A percentile compares a stretch with the other conserved stretches of the same genome.
Evolutionary conservation across 2,888 invertebrate species (phyloP).

Genomic region (Leptogaster cylindrica): DNA sequence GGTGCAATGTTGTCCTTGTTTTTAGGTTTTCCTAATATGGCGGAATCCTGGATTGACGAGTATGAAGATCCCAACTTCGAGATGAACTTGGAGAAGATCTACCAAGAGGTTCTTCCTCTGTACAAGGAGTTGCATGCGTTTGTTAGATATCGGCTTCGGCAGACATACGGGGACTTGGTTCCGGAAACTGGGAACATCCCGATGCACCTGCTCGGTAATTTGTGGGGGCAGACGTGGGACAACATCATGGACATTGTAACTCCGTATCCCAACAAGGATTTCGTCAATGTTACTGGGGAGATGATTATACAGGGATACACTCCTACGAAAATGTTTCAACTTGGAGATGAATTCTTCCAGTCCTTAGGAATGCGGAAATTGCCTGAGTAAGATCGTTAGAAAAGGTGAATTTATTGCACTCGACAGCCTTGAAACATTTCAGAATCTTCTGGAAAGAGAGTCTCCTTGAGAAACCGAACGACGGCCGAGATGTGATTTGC

Average conservation of each 20-base stretch:
- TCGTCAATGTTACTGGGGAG: conserved; percentile 74
- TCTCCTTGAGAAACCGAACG: conserved; percentile 79
- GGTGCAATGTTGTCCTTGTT: no score
- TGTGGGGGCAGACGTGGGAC: conserved; percentile 85
- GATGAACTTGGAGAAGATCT: conserved; percentile 71
- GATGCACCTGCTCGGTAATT: conserved; percentile 78
- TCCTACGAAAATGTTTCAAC: conserved; percentile 77
- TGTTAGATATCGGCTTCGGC: conserved; percentile 73
- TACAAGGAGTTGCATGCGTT: conserved; percentile 86
- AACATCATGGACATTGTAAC: conserved; percentile 65
- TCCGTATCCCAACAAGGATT: conserved; percentile 76
- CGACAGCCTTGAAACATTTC: no score
- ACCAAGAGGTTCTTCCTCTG: conserved; percentile 78
- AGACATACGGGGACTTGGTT: conserved; percentile 74
- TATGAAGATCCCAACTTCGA: conserved; percentile 77
- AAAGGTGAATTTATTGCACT: no score
- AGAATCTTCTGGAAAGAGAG: conserved; percentile 84
- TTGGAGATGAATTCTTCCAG: conserved; percentile 84
- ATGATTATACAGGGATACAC: conserved; percentile 80
- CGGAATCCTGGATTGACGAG: conserved; percentile 73
- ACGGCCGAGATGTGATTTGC: conserved; percentile 76
- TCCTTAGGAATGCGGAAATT: conserved; percentile 83
- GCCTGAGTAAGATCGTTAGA: conserved; percentile 72
- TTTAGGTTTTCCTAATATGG: conserved; percentile 73
- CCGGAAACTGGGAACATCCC: conserved; percentile 75